These are phyloP conservation scores for Muscicapa comitata DNA, from an alignment of 2,797 vertebrate species.

Conservation along the genomic window DNA sequence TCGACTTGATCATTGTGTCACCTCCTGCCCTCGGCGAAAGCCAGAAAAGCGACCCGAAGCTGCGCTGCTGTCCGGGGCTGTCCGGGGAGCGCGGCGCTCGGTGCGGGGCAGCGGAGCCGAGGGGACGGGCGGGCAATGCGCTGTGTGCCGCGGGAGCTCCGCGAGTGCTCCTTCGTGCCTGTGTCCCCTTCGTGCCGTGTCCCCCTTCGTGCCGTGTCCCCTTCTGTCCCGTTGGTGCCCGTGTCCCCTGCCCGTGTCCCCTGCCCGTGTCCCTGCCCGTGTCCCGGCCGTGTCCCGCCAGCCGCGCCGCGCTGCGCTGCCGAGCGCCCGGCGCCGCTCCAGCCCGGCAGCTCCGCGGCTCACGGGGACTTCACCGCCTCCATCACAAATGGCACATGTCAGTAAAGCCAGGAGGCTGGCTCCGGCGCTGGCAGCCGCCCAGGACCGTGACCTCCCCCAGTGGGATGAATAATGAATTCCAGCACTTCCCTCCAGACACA, in stretches of 20 bases:
- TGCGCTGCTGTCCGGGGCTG: neutral
- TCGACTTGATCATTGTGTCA: slow-evolving; percentile 92
- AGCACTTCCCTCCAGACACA: slow-evolving; percentile 71
- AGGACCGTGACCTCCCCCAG: slow-evolving; percentile 64
- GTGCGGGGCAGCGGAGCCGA: neutral
- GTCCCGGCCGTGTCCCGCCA: neutral
- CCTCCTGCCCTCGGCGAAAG: neutral
- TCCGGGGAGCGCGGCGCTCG: rapidly evolving
- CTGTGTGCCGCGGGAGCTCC: neutral
- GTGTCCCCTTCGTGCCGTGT: too few species aligned
- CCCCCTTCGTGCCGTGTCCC: neutral
- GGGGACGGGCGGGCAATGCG: neutral
- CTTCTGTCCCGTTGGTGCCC: too few species aligned
- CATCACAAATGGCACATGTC: slow-evolving; percentile 83
- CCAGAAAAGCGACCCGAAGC: neutral
- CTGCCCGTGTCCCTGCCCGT: neutral
- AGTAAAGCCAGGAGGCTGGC: slow-evolving; percentile 80
- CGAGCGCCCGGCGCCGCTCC: neutral
- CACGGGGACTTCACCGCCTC: slow-evolving; percentile 55
- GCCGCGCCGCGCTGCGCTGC: neutral
- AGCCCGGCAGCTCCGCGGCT: slow-evolving; percentile 83
- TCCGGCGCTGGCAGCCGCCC: slow-evolving; percentile 70
- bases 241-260: neutral
- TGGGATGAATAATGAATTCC: slow-evolving; percentile 77
- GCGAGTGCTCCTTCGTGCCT: neutral